phyloP scores from a whole-genome alignment of 2,888 invertebrate species.

The Clostera curtula region DNA sequence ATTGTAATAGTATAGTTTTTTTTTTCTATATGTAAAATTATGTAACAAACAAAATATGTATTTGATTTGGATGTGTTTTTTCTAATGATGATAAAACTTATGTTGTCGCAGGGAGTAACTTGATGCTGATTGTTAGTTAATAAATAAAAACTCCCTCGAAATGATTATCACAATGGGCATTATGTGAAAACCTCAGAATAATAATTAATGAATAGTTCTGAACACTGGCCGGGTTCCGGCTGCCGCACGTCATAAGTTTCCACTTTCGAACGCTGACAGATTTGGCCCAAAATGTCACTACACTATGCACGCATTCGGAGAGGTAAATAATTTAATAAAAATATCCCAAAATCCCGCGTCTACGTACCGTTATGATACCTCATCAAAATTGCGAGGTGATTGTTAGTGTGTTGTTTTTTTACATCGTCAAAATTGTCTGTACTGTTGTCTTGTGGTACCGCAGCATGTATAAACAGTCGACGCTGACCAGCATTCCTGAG shows the following conservation, averaged over 20 bases:
- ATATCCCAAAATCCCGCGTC: conserved; percentile 23
- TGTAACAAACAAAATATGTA: too few species aligned
- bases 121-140: too few species aligned
- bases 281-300: conserved; percentile 36
- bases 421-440: conserved; percentile 46
- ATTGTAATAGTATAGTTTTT: too few species aligned
- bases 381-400: conserved; percentile 49
- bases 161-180: too few species aligned
- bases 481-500: conserved; percentile 49
- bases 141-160: too few species aligned
- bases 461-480: conserved; percentile 34
- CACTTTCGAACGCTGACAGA: conserved; percentile 7
- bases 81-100: too few species aligned
- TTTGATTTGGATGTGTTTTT: too few species aligned
- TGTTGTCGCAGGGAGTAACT: too few species aligned
- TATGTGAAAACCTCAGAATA: too few species aligned
- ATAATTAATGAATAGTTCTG: too few species aligned
- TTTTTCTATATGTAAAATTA: too few species aligned
- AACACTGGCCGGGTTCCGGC: conserved; percentile 6
- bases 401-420: conserved; percentile 39
- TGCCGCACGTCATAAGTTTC: background rate
- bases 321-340: conserved; percentile 22
- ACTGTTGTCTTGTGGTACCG: conserved; percentile 17
- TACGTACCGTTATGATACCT: conserved; percentile 47
- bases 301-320: conserved; percentile 34